A percentile compares a stretch with the other conserved stretches of the same genome.
These are phyloP conservation scores for Montipora capricornis DNA, from an alignment of 64 coral and sea anemone species.

Conservation along the genomic window DNA sequence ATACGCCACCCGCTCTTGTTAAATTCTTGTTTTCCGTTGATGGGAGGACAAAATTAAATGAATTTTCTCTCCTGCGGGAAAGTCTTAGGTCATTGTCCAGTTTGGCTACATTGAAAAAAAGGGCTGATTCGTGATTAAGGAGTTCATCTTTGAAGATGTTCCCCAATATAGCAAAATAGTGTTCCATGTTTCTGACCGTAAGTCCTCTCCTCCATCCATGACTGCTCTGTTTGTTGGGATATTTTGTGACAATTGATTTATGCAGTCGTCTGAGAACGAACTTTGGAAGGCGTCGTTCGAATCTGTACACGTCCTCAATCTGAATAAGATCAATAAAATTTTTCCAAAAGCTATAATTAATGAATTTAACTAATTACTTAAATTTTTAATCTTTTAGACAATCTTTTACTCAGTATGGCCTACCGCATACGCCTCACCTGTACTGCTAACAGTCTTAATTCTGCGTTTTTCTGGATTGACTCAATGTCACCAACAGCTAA, in stretches of 20 bases:
- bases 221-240: slow-evolving; percentile 36
- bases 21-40: too few species aligned
- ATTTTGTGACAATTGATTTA: slow-evolving; percentile 50
- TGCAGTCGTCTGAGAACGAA: slow-evolving; percentile 46
- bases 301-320: slow-evolving; percentile 62
- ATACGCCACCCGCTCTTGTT: too few species aligned
- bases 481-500: slow-evolving; percentile 88
- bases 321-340: neutral
- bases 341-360: neutral
- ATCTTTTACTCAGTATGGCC: neutral
- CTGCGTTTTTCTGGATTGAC: slow-evolving; percentile 76
- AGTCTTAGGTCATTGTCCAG: too few species aligned
- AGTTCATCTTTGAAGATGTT: too few species aligned
- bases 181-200: neutral
- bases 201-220: neutral
- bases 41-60: too few species aligned
- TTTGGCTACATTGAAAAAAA: too few species aligned
- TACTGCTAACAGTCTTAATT: slow-evolving; percentile 60
- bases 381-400: neutral
- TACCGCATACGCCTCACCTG: slow-evolving; percentile 29
- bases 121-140: too few species aligned
- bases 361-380: too few species aligned
- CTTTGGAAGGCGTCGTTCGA: slow-evolving; percentile 53
- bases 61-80: too few species aligned
- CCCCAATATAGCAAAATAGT: neutral